Evolutionary conservation across 2,113 vertebrate species (phyloP).

Genomic region (Dipodomys stephensi): DNA sequence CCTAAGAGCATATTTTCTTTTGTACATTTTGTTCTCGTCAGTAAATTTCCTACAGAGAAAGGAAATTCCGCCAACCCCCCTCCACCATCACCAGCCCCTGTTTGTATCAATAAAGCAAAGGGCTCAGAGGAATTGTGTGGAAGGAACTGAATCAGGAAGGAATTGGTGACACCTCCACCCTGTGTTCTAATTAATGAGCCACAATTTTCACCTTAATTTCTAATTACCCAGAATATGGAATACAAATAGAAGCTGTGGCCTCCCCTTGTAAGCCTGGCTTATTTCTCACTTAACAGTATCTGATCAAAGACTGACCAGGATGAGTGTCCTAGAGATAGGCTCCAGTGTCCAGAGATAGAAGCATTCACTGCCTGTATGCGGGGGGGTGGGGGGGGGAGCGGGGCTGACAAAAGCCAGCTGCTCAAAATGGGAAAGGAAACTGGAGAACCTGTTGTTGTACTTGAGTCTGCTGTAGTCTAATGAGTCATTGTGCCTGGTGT

Average conservation of each 20-base stretch:
- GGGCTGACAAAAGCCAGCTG: background rate
- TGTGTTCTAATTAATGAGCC: conserved; percentile 16
- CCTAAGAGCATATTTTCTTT: conserved; percentile 65
- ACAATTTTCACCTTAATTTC: background rate
- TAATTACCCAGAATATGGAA: background rate
- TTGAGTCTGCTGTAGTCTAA: background rate
- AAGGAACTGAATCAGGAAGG: background rate
- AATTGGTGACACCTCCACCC: background rate
- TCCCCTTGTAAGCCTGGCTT: background rate
- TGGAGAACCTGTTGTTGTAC: background rate
- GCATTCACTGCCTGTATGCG: too few species aligned
- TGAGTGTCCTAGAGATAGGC: background rate
- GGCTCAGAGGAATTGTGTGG: background rate
- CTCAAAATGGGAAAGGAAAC: background rate
- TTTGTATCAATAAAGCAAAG: conserved; percentile 22
- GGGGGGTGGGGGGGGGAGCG: too few species aligned
- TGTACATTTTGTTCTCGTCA: conserved; percentile 66
- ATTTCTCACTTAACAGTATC: background rate
- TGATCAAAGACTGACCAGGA: background rate
- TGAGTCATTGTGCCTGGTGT: background rate
- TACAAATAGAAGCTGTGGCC: background rate
- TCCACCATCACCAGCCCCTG: background rate
- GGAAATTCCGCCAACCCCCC: background rate
- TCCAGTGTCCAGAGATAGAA: background rate
- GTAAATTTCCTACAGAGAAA: conserved; percentile 63